phyloP scores from a whole-genome alignment of 2,113 vertebrate genomes.

The Stictonetta naevosa region DNA sequence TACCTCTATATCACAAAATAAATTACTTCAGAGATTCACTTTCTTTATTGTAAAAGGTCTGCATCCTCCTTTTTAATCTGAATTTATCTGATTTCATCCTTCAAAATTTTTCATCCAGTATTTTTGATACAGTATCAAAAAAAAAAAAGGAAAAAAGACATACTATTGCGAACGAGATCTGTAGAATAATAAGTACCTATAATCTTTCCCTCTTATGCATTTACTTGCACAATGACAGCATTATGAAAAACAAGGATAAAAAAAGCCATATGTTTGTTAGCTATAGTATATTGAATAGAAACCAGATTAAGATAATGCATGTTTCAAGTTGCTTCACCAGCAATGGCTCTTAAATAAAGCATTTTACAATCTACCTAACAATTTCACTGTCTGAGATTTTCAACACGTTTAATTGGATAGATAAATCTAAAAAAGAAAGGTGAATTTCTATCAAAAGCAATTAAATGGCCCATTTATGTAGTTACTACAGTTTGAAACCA shows the following conservation, averaged over 20 bases:
- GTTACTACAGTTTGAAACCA: not conserved
- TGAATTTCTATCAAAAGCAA: not conserved
- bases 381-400: not conserved
- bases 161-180: not conserved
- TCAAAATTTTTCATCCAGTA: not conserved
- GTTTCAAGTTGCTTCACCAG: not conserved
- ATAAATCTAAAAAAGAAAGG: not conserved
- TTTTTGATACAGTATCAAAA: not conserved
- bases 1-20: not conserved
- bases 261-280: not conserved
- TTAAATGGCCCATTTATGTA: not conserved
- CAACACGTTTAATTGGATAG: not conserved
- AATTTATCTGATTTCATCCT: not conserved
- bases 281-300: not conserved
- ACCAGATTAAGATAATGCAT: not conserved
- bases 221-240: not conserved
- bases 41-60: not conserved
- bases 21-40: not conserved
- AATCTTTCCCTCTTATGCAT: not conserved
- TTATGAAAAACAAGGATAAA: not conserved
- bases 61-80: not conserved
- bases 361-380: not conserved
- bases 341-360: not conserved
- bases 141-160: not conserved
- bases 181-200: not conserved